Percentiles rank a stretch among this genome's conserved stretches.
These are phyloP conservation scores for Sturmia bella DNA, from an alignment of 2,888 invertebrate genomes.

Conservation along the genomic window DNA sequence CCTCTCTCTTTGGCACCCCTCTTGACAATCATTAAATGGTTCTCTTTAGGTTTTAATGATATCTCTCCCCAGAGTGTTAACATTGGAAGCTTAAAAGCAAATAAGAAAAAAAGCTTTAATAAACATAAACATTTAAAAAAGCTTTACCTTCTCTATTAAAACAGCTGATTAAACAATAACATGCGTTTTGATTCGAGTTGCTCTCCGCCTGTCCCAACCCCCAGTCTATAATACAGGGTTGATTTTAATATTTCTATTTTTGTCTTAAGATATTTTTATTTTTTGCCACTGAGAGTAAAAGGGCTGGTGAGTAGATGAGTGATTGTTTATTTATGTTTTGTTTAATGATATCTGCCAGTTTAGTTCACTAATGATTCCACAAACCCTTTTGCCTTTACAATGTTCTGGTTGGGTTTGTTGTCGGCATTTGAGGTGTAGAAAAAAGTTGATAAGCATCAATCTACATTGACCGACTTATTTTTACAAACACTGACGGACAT, in stretches of 20 bases:
- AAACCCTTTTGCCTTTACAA: constrained; percentile 25
- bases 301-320: constrained; percentile 9
- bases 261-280: constrained; percentile 12
- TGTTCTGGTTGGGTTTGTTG: constrained; percentile 10
- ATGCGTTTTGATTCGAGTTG: not conserved
- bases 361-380: constrained; percentile 38
- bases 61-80: constrained; percentile 6
- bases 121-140: constrained; percentile 41
- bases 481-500: constrained; percentile 14
- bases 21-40: not conserved
- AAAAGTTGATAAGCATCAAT: constrained; percentile 57
- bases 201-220: not conserved
- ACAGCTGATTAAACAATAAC: constrained; percentile 57
- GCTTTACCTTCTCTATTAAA: constrained; percentile 26
- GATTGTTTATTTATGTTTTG: constrained; percentile 48
- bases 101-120: constrained; percentile 42
- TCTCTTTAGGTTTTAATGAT: constrained; percentile 12
- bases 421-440: constrained; percentile 35
- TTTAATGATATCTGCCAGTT: constrained; percentile 56
- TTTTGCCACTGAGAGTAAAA: constrained; percentile 18
- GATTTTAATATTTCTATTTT: not conserved
- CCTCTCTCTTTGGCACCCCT: constrained; percentile 7
- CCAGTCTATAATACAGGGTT: not conserved
- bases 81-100: not conserved
- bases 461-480: constrained; percentile 67